Base-by-base conservation (phyloP, 2,113 vertebrate genomes). In the Lonchura striata region DNA sequence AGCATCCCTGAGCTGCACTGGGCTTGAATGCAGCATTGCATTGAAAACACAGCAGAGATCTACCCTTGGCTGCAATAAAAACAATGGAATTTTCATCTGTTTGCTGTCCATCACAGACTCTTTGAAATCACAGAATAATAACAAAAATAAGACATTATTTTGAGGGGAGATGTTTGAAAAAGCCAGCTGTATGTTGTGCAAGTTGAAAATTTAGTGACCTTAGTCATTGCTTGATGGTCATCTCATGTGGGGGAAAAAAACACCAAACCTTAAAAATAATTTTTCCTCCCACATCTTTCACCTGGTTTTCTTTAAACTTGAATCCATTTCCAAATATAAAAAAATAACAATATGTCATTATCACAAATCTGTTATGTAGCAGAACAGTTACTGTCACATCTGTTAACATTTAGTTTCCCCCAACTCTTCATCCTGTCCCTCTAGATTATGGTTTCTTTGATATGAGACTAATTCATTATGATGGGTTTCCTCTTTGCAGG, bases 1-100 rank as follows among this genome's bases (percentile, higher is more conserved):
- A 37, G 54, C 33, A 33, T 23, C 0, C 0, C 15, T 22, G 39
- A 23, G 15, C 37, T 18, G 17, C 53, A 6, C 0, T 15, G 22
- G 15, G 5, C 27, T 20, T 10, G 0, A 53, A 13, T 10, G 18
- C 33, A 60, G 39, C 0, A 0, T 10, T 60, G 27, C 37, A 23
- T 44, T 69, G 52, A 37, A 27, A 60, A 60, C 22, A 68, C 9
- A 27, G 11, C 13, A 4, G 28, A 57, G 20, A 42, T 35, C 60
- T 42, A 8, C 24, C 35, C 42, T 13, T 13, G 1, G 31, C 16
- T 24, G 30, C 63, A 33, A 28, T 8, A 39, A 53, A 69, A 78
- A 69, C 10, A 9, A 28, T 19, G n/a, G 11, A 27, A 28, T 60
- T 52, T 46, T 60, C 22, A 39, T 39, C 33, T 60, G 5, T 28